Evolutionary conservation across 2,113 vertebrate species (phyloP).

Genomic region (Cynocephalus volans): DNA sequence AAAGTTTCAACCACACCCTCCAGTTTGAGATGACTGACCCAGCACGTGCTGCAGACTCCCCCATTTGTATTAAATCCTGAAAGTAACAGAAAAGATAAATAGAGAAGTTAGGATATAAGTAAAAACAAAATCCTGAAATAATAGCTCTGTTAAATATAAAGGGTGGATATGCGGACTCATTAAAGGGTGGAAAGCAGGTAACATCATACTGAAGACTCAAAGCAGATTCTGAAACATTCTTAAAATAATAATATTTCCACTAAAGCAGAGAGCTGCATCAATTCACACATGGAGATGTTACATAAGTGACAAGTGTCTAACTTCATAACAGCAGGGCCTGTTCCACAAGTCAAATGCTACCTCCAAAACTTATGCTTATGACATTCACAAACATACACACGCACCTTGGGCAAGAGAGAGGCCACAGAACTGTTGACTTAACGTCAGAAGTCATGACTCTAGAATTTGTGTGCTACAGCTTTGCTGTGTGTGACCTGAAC

Average conservation of each 20-base stretch:
- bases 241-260: background rate
- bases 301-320: background rate
- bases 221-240: background rate
- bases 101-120: background rate
- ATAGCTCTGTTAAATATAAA: background rate
- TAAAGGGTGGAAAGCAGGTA: background rate
- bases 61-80: background rate
- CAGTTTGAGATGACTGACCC: background rate
- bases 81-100: background rate
- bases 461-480: background rate
- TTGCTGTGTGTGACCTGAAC: background rate
- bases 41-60: rapidly evolving
- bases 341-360: background rate
- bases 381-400: background rate
- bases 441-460: background rate
- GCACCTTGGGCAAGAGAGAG: background rate
- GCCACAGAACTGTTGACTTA: background rate
- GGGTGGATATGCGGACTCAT: rapidly evolving
- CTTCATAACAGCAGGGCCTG: background rate
- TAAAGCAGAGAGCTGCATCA: background rate
- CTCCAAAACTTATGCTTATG: background rate
- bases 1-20: background rate
- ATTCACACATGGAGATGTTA: background rate
- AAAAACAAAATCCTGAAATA: background rate
- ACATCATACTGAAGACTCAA: background rate